Base-by-base conservation (phyloP, 2,888 invertebrate species). In the Eristalis intricaria region DNA sequence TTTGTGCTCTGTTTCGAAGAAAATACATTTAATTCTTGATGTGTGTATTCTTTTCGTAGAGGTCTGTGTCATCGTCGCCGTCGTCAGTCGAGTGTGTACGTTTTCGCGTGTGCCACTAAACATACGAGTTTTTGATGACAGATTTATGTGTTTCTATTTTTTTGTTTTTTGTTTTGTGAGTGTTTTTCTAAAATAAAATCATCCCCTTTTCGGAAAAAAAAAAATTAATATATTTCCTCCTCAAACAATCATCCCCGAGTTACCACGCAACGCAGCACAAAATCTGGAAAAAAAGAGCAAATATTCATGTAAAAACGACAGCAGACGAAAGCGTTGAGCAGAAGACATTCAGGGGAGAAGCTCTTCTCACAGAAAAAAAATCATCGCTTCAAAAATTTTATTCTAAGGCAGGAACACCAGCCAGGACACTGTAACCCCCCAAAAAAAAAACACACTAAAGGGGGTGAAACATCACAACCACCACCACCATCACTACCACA, bases 221-320 rank as follows among this genome's bases (percentile, higher is more conserved):
- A 56, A n/a, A n/a, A n/a, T n/a, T 50, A 35, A 60, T 65, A 15
- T 50, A 40, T 38, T 66, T 65, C 77, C 60, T 64, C 65, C 64
- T 74, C 38, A 74, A 82, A 77, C 50, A 79, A 85, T 70, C 69
- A 73, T 78, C 50, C 73, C 85, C 70, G 50, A 64, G 77, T 74
- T 78, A 74, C 77, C 78, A 82, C 85, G 85, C 82, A 86, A 78
- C 81, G 85, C 73, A 38, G 60, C 69, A 77, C 70, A 50, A 23
- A 63, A 7, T 60, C 5, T 13, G 13, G 13, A 78, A 78, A 76
- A n/a, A n/a, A 73, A 70, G 68, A 77, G 56, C 22, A 73, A 38
- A 70, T 32, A 69, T 61, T 60, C 58, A 60, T 40, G 19, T 40
- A 68, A 68, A 74, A 84, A n/a, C 50, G 56, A 29, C 61, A 38